These are phyloP conservation scores for Gobiocypris rarus DNA, from an alignment of 2,113 vertebrate genomes.

Conservation along the genomic window DNA sequence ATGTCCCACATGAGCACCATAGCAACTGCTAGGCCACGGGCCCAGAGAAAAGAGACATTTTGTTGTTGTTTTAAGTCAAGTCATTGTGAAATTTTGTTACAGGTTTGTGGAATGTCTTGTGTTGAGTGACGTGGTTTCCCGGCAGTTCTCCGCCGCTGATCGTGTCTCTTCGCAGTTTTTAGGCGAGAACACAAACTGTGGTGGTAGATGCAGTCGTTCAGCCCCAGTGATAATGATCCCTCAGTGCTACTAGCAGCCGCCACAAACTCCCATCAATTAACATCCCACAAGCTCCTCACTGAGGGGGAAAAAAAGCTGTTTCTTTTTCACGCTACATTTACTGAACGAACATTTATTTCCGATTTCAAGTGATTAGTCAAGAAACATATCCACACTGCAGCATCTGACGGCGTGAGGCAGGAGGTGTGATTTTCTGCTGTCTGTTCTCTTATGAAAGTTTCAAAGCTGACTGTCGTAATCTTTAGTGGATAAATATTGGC, in stretches of 20 bases:
- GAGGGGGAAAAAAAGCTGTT: slow-evolving; percentile 60
- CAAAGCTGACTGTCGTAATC: slow-evolving; percentile 16
- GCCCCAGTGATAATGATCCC: slow-evolving; percentile 80
- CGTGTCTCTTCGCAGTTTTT: slow-evolving; percentile 22
- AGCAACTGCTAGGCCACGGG: background rate
- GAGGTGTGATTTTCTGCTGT: slow-evolving; percentile 29
- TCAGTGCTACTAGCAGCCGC: slow-evolving; percentile 76
- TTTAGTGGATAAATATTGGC: slow-evolving; percentile 19
- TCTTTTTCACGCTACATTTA: slow-evolving; percentile 82
- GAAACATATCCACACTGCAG: slow-evolving; percentile 69
- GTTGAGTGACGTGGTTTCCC: slow-evolving; percentile 33
- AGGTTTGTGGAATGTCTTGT: background rate
- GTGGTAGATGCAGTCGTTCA: slow-evolving; percentile 80
- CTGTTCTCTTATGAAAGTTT: slow-evolving; percentile 28
- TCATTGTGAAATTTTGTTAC: slow-evolving; percentile 17
- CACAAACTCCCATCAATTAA: slow-evolving; percentile 83
- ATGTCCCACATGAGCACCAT: background rate
- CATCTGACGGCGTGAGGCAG: slow-evolving; percentile 46
- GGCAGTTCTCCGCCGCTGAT: background rate
- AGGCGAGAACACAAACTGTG: slow-evolving; percentile 74
- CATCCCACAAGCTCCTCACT: slow-evolving; percentile 67
- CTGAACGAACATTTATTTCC: slow-evolving; percentile 77
- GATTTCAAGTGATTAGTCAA: slow-evolving; percentile 78
- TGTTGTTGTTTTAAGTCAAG: slow-evolving; percentile 21
- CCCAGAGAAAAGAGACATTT: background rate